Conservation (phyloP, 2,113 vertebrate genomes). For the Spea multiplicata region DNA sequence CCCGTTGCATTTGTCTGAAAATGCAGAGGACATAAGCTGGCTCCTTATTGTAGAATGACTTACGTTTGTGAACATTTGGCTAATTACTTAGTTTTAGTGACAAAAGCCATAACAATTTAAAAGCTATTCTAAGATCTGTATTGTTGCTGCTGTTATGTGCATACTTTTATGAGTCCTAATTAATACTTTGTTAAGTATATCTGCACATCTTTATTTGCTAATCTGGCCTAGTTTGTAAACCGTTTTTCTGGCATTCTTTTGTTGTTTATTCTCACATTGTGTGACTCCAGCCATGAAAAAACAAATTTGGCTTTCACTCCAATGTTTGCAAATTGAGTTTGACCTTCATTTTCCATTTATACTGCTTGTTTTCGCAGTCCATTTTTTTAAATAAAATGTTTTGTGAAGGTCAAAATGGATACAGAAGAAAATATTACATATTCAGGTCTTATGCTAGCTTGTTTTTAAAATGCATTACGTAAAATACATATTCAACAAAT, state of each 20-base stretch:
- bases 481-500: too few species aligned
- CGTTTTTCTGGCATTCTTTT: conserved; percentile 1
- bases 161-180: conserved; percentile 42
- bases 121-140: conserved; percentile 41
- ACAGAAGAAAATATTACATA: too few species aligned
- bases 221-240: conserved; percentile 20
- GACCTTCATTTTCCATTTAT: conserved; percentile 21
- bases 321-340: not conserved
- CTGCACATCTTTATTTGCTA: conserved; percentile 34
- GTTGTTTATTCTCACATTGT: conserved; percentile 11
- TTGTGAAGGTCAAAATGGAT: too few species aligned
- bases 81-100: conserved; percentile 41
- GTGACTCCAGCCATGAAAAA: conserved; percentile 8
- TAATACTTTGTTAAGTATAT: conserved; percentile 42
- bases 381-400: too few species aligned
- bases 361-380: not conserved
- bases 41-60: conserved; percentile 28
- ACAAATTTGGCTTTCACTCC: conserved; percentile 1
- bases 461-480: too few species aligned
- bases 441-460: too few species aligned
- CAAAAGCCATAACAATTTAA: conserved; percentile 28
- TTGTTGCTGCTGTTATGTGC: conserved; percentile 21
- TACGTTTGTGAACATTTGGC: conserved; percentile 41
- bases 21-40: conserved; percentile 6
- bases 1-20: conserved; percentile 20